Conservation (phyloP, 2,113 vertebrate genomes). For the Actenoides lindsayi region DNA sequence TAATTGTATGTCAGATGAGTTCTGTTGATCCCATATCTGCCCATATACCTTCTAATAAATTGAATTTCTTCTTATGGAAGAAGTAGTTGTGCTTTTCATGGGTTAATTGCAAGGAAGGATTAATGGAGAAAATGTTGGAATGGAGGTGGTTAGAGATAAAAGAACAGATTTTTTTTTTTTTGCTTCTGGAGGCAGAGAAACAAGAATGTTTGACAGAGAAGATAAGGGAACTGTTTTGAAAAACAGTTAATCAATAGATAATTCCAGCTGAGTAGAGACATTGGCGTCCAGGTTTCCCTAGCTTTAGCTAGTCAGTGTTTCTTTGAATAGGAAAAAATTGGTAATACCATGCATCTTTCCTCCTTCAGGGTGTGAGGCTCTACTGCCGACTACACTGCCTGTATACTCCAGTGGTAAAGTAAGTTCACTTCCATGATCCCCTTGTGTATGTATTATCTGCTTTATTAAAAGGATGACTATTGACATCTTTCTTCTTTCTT, state of each 20-base stretch:
- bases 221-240: neutral
- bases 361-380: slow-evolving; percentile 90
- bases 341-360: neutral
- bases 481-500: neutral
- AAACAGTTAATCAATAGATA: neutral
- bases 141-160: neutral
- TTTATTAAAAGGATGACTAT: neutral
- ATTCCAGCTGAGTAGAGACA: neutral
- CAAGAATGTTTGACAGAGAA: neutral
- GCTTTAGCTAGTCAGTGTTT: neutral
- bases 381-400: slow-evolving; percentile 98
- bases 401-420: slow-evolving; percentile 94
- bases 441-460: neutral
- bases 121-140: neutral
- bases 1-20: neutral
- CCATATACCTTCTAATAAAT: neutral
- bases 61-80: neutral
- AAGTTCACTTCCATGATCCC: slow-evolving; percentile 67
- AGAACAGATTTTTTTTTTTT: neutral
- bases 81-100: neutral
- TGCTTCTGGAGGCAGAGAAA: neutral
- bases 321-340: neutral
- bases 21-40: neutral
- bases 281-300: neutral
- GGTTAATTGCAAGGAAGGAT: neutral